Evolutionary conservation across 2,113 vertebrate genomes (phyloP), one percentile per base, ranked within the genome.

Genomic region (Lophius piscatorius): DNA sequence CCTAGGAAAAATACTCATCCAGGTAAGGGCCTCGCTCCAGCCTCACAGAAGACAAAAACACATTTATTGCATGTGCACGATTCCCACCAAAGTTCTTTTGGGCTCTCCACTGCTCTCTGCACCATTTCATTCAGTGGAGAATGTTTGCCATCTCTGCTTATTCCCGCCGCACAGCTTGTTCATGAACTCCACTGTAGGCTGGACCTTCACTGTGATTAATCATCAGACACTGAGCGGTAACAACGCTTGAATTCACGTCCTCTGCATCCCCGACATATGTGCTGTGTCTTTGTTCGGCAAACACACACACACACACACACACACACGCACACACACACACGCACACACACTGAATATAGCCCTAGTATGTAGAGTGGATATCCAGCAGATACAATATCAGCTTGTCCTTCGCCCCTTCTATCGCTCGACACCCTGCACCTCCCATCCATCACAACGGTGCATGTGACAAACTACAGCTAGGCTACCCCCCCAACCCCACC

Each of bases 1-100:
- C 83, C 91, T 97, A 44, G 95, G 95, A 76, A 97, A 97, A 83
- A 93, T 97, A 60, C 94, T 97, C 60, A 95, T 97, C 81, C 93
- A 96, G 94, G 95, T 97, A 67, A 79, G 67, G 42, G 14, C 40
- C 16, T 11, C 1, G 5, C 1, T 48, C 47, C 5, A 7, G 13
- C 20, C 7, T 51, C 3, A 20, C 0, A 34, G 18, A 24, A 17
- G n/a, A 33, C 38, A 34, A 33, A 4, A 4, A 3, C 45, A 50
- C 4, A 2, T 44, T 48, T 45, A 18, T 36, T 71, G 73, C 82
- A 80, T 70, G 80, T 35, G 69, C 72, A 70, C 63, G 51, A 40
- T 22, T 41, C 57, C 18, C 39, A 69, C 64, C 73, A 35, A 74
- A 63, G 17, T 51, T 61, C 48, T 46, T 50, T 42, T 78, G 50